Evolutionary conservation across 2,797 vertebrate species (phyloP).

Genomic region (Acanthurus tractus): DNA sequence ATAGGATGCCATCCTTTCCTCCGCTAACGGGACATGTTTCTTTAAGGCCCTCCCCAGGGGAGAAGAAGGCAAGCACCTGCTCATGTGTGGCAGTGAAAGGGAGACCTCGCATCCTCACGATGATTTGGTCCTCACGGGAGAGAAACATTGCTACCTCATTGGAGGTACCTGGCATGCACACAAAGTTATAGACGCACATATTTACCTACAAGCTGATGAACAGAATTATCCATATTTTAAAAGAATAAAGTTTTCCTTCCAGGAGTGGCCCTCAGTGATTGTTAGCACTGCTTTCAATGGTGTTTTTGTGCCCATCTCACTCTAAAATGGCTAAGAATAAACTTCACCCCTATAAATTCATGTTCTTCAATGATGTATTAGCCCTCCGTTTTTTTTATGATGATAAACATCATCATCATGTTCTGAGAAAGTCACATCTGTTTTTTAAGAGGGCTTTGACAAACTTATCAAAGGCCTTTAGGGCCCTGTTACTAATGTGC

Average conservation of each 20-base stretch:
- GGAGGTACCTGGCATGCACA: conserved; percentile 89
- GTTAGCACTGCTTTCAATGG: background rate
- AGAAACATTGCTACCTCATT: conserved; percentile 96
- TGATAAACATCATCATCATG: background rate
- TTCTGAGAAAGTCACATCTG: background rate
- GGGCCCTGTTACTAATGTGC: too few relatives aligned
- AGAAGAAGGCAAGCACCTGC: conserved; percentile 93
- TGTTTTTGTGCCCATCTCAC: too few relatives aligned
- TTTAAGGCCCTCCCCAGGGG: conserved; percentile 73
- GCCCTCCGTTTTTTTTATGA: background rate
- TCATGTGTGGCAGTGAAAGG: conserved; percentile 94
- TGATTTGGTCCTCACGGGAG: conserved; percentile 95
- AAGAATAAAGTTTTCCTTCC: background rate
- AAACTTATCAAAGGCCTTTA: background rate
- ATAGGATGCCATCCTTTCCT: conserved; percentile 92
- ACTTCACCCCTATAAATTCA: background rate
- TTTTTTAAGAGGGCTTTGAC: background rate
- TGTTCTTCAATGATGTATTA: too few relatives aligned
- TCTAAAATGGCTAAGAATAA: background rate
- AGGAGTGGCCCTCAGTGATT: background rate
- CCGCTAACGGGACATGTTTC: conserved; percentile 90
- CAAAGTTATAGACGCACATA: conserved; percentile 7
- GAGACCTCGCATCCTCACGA: conserved; percentile 95
- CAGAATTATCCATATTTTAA: background rate
- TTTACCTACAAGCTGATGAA: conserved; percentile 12